Percentiles rank a stretch among this genome's conserved stretches.
These are phyloP conservation scores for Busseola fusca DNA, from an alignment of 2,888 invertebrate species.

Conservation along the genomic window DNA sequence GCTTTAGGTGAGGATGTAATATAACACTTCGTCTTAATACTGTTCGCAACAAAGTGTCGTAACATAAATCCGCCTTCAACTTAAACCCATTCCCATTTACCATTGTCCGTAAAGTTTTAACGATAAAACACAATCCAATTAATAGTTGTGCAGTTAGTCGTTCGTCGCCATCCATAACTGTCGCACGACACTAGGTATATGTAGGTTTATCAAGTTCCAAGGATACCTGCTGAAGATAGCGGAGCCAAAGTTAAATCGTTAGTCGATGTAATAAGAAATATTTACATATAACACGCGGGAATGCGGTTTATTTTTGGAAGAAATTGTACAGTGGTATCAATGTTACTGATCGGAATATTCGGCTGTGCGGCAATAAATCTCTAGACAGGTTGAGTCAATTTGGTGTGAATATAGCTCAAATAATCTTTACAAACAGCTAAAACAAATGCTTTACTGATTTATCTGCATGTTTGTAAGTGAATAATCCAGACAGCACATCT, in stretches of 20 bases:
- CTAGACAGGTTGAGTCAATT: slow-evolving; percentile 25
- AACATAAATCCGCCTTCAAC: slow-evolving; percentile 41
- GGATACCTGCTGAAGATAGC: slow-evolving; percentile 17
- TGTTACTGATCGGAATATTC: slow-evolving; percentile 36
- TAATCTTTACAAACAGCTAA: slow-evolving; percentile 14
- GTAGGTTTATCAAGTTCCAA: slow-evolving; percentile 21
- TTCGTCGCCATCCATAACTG: slow-evolving; percentile 40
- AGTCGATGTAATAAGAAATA: slow-evolving; percentile 22
- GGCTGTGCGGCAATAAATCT: slow-evolving; percentile 30
- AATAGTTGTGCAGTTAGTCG: slow-evolving; percentile 55
- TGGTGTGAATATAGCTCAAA: slow-evolving; percentile 14
- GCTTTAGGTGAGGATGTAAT: not conserved
- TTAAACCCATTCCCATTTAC: slow-evolving; percentile 35
- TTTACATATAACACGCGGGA: slow-evolving; percentile 30
- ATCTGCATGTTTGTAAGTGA: slow-evolving; percentile 1
- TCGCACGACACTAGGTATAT: slow-evolving; percentile 8
- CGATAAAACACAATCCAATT: slow-evolving; percentile 54
- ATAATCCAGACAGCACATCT: not conserved
- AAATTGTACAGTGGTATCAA: slow-evolving; percentile 25
- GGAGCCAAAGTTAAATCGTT: slow-evolving; percentile 23
- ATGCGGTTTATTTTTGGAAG: slow-evolving; percentile 16
- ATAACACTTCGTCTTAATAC: slow-evolving; percentile 12
- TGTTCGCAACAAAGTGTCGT: slow-evolving; percentile 19
- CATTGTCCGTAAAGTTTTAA: slow-evolving; percentile 48
- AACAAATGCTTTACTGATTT: slow-evolving; percentile 23